A percentile compares a stretch with the other conserved stretches of the same genome.
Conservation (phyloP, 2,113 vertebrate genomes). For the Amphiprion ocellaris region DNA sequence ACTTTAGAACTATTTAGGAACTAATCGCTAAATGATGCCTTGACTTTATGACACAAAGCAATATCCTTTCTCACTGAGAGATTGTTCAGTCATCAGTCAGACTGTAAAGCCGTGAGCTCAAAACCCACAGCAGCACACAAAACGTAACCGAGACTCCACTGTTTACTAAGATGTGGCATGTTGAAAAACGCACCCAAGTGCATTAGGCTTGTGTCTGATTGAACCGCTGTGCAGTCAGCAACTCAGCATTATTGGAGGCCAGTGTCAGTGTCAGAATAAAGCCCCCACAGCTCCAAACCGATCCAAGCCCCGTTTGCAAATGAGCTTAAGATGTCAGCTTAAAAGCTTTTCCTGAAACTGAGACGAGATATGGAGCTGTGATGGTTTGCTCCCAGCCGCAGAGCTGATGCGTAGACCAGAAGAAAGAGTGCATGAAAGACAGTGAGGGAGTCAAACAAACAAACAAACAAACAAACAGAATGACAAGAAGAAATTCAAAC, state of each 20-base stretch:
- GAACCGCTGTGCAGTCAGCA: slow-evolving; percentile 60
- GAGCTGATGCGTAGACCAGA: slow-evolving; percentile 32
- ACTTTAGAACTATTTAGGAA: neutral
- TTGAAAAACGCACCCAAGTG: slow-evolving; percentile 24
- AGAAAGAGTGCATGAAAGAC: neutral
- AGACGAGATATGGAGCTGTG: slow-evolving; percentile 56
- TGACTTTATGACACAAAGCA: neutral
- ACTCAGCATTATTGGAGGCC: slow-evolving; percentile 70
- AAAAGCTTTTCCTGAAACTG: slow-evolving; percentile 79
- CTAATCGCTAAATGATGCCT: neutral
- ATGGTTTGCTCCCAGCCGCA: slow-evolving; percentile 57
- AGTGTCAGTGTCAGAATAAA: slow-evolving; percentile 73
- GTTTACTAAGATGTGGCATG: slow-evolving; percentile 23
- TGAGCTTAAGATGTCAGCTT: slow-evolving; percentile 82
- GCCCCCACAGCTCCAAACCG: slow-evolving; percentile 62
- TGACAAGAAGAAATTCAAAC: slow-evolving; percentile 9
- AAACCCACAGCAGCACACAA: neutral
- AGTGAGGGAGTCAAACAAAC: slow-evolving; percentile 40
- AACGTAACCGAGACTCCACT: neutral
- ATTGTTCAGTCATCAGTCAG: no score
- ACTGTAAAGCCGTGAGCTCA: slow-evolving; percentile 7
- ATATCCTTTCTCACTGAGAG: no score
- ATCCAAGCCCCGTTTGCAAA: slow-evolving; percentile 76
- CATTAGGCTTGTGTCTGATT: slow-evolving; percentile 42
- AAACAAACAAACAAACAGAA: slow-evolving; percentile 47